Percentiles rank a stretch among this genome's conserved stretches.
These are phyloP conservation scores for Morpho deidamia DNA, from an alignment of 2,888 invertebrate genomes.

Conservation along the genomic window DNA sequence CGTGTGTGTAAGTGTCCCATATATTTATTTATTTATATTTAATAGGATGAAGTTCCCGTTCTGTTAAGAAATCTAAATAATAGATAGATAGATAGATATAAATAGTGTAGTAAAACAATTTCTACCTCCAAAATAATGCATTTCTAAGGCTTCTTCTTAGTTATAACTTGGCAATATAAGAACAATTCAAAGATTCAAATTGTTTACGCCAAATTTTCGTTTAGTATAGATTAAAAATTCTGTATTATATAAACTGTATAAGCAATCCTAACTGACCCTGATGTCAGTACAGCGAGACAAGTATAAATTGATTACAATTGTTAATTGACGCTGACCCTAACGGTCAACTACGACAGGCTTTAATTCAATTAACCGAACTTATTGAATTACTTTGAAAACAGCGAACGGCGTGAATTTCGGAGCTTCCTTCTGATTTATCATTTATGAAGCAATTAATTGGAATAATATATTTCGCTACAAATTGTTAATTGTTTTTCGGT, in stretches of 20 bases:
- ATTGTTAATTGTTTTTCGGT: not conserved
- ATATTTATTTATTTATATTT: no score
- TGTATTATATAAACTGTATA: not conserved
- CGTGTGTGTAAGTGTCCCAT: no score
- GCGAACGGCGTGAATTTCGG: conserved; percentile 8
- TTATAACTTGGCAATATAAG: no score
- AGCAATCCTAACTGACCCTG: conserved; percentile 5
- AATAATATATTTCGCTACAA: not conserved
- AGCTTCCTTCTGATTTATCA: conserved; percentile 9
- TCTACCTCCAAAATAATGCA: no score
- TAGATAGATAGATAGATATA: no score
- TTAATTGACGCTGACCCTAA: conserved; percentile 22
- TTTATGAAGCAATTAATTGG: not conserved
- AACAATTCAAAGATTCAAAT: no score
- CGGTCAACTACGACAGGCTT: conserved; percentile 22
- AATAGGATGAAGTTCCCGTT: no score
- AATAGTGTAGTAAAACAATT: no score
- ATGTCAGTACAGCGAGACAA: conserved; percentile 10
- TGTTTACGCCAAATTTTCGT: no score
- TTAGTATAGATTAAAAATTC: no score
- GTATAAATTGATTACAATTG: conserved; percentile 25
- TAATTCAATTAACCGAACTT: conserved; percentile 22
- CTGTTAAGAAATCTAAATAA: no score
- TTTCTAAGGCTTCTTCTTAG: no score
- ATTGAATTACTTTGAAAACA: conserved; percentile 21